These are phyloP conservation scores for Eira barbara DNA, from an alignment of 2,113 vertebrate species.

Conservation along the genomic window DNA sequence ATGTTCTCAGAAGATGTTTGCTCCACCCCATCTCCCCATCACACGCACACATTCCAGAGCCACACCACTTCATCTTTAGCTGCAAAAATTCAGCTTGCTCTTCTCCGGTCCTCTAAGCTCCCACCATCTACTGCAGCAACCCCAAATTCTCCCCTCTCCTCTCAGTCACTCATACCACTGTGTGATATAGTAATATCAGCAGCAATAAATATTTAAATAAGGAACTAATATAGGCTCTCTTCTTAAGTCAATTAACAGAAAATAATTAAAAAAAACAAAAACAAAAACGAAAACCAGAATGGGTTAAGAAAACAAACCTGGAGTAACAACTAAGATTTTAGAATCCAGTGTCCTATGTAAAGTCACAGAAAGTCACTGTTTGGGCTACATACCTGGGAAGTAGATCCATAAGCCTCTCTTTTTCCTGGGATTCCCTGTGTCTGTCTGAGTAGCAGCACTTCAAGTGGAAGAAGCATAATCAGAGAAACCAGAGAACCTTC, in stretches of 20 bases:
- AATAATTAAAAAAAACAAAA: background rate
- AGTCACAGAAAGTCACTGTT: background rate
- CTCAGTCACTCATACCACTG: too few relatives aligned
- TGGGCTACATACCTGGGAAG: background rate
- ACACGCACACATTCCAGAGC: too few relatives aligned
- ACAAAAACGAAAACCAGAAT: background rate
- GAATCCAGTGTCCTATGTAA: background rate
- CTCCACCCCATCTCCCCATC: too few relatives aligned
- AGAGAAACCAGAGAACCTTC: background rate
- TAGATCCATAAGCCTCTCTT: background rate
- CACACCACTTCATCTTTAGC: background rate
- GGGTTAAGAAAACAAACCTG: background rate
- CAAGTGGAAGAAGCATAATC: background rate
- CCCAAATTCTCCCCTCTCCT: background rate
- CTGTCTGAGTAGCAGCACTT: background rate
- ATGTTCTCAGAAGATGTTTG: background rate
- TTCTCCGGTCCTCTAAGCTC: background rate
- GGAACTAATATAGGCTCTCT: background rate
- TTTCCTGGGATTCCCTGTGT: background rate
- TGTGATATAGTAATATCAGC: background rate
- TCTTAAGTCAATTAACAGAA: background rate
- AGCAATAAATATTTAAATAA: background rate
- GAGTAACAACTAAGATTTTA: background rate
- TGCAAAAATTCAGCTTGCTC: background rate
- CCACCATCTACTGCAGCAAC: background rate